These are phyloP conservation scores for Anolis apletophallus DNA, from an alignment of 2,797 vertebrate species.

Conservation along the genomic window DNA sequence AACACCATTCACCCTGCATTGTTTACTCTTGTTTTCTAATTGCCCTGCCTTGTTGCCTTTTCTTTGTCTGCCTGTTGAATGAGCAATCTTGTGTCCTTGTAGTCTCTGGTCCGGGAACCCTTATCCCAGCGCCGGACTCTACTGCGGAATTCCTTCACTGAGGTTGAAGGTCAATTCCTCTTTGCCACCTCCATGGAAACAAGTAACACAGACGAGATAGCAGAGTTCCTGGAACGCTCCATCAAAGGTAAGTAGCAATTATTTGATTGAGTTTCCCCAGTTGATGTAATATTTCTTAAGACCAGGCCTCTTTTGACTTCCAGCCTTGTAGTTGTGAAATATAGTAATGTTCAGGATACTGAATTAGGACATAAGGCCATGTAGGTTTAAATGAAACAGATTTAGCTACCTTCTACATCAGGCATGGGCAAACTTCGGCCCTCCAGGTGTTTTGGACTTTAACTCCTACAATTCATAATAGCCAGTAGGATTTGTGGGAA, in stretches of 20 bases:
- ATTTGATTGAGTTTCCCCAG: not conserved
- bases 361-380: not conserved
- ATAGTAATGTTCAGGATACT: not conserved
- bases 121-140: slow-evolving; percentile 84
- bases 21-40: not conserved
- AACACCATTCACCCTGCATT: not conserved
- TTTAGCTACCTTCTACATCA: too few species aligned
- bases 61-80: not conserved
- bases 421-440: too few species aligned
- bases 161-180: slow-evolving; percentile 89
- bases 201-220: slow-evolving; percentile 85
- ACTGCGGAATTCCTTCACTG: slow-evolving; percentile 85
- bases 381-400: not conserved
- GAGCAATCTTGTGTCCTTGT: not conserved
- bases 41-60: not conserved
- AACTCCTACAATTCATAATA: too few species aligned
- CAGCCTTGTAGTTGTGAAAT: not conserved
- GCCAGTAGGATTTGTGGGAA: too few species aligned
- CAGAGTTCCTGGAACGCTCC: slow-evolving; percentile 92
- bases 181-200: slow-evolving; percentile 88
- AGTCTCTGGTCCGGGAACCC: slow-evolving; percentile 90
- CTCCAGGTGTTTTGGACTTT: too few species aligned
- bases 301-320: not conserved
- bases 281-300: not conserved
- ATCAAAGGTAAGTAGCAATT: slow-evolving; percentile 81